phyloP scores from a whole-genome alignment of 2,797 vertebrate genomes.

The Rhynchonycteris naso region DNA sequence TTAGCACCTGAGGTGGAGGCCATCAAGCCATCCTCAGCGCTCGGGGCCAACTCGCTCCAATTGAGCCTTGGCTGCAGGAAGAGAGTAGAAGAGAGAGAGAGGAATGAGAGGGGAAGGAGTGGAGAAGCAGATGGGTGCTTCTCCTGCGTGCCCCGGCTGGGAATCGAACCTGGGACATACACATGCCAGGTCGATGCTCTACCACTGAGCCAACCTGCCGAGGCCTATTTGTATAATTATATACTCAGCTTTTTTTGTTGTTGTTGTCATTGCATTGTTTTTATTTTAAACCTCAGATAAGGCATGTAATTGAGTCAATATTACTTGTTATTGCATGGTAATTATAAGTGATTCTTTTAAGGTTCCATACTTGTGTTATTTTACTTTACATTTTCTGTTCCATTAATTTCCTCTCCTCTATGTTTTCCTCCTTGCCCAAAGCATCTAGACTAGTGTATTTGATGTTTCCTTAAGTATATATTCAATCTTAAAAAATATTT shows the following conservation, averaged over 20 bases:
- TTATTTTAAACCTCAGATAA: background rate
- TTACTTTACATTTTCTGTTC: slow-evolving; percentile 15
- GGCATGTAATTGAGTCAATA: slow-evolving; percentile 24
- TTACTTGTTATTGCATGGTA: slow-evolving; percentile 48
- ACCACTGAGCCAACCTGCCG: too few species aligned
- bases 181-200: too few species aligned
- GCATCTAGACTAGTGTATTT: background rate
- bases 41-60: too few species aligned
- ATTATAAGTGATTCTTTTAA: slow-evolving; percentile 49
- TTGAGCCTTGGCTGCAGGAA: too few species aligned
- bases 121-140: too few species aligned
- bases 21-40: too few species aligned
- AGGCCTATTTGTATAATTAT: background rate
- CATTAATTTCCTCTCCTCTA: background rate
- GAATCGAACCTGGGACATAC: too few species aligned
- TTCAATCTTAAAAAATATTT: background rate
- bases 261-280: background rate
- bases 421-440: background rate
- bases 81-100: too few species aligned
- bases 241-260: background rate
- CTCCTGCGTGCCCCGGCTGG: too few species aligned
- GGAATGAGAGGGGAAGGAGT: too few species aligned
- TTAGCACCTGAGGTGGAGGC: too few species aligned
- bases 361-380: background rate
- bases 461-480: background rate